Evolutionary conservation across 2,888 invertebrate species (phyloP).

Genomic region (Syrphus vitripennis): DNA sequence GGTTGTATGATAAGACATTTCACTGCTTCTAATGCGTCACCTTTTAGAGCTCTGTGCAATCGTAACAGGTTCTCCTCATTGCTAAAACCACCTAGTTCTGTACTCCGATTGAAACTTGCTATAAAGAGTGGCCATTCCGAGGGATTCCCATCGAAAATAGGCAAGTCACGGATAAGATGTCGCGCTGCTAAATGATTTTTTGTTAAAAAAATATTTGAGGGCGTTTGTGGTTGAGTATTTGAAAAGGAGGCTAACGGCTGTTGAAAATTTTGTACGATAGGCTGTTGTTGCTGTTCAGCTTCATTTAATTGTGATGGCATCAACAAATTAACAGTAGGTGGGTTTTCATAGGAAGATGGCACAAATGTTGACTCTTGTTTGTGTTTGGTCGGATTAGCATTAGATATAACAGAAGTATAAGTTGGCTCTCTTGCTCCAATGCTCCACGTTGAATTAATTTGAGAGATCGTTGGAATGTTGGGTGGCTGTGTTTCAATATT

Average conservation of each 20-base stretch:
- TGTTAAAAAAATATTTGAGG: conserved; percentile 1
- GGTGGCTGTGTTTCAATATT: background rate
- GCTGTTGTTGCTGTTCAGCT: too few species aligned
- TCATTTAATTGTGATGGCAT: too few species aligned
- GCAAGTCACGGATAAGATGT: background rate
- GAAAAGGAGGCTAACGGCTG: background rate
- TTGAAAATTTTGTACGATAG: background rate
- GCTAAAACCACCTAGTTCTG: too few species aligned
- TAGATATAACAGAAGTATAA: background rate
- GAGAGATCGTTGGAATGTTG: background rate
- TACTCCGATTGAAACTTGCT: too few species aligned
- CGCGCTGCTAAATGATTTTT: conserved; percentile 7
- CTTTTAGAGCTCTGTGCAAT: background rate
- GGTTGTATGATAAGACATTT: conserved; percentile 30
- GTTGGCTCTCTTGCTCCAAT: background rate
- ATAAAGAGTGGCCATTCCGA: too few species aligned
- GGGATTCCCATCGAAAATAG: too few species aligned
- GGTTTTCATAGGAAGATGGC: background rate
- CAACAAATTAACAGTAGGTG: background rate
- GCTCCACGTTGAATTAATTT: background rate
- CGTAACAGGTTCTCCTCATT: background rate
- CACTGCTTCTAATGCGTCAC: conserved; percentile 6
- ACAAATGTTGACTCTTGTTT: too few species aligned
- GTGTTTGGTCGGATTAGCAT: background rate
- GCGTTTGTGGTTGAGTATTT: background rate